These are phyloP conservation scores for Neoaliturus tenellus DNA, from an alignment of 2,888 invertebrate genomes.

Conservation along the genomic window DNA sequence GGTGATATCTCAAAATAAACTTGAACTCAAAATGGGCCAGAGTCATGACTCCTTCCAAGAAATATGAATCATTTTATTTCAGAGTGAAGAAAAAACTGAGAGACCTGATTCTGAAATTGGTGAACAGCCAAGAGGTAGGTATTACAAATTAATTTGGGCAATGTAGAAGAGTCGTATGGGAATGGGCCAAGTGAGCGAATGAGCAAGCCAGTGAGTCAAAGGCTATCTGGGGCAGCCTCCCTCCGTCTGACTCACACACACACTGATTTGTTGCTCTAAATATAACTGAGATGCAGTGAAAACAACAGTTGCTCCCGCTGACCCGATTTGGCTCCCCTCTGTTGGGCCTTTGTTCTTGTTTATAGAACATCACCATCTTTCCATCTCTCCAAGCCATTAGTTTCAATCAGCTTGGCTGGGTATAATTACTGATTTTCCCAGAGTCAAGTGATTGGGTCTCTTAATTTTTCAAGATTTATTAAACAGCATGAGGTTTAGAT, in stretches of 20 bases:
- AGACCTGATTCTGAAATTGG: background rate
- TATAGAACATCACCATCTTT: conserved; percentile 10
- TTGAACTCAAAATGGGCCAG: background rate
- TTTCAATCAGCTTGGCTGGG: background rate
- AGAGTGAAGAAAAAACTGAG: background rate
- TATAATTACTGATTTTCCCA: too few relatives aligned
- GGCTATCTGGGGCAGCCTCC: background rate
- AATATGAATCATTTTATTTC: background rate
- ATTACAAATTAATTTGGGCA: conserved; percentile 8
- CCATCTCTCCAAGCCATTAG: background rate
- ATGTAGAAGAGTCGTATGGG: background rate
- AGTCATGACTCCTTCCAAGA: background rate
- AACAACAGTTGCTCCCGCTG: background rate
- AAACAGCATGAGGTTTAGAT: too few relatives aligned
- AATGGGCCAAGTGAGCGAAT: background rate
- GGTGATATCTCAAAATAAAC: conserved; percentile 3
- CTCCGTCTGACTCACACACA: background rate
- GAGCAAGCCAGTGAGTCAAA: conserved; percentile 16
- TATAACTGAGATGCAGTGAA: conserved; percentile 22
- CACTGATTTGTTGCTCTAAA: conserved; percentile 35
- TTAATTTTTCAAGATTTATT: too few relatives aligned
- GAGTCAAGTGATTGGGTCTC: too few relatives aligned
- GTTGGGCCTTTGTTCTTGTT: conserved; percentile 41
- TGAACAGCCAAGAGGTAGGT: conserved; percentile 7
- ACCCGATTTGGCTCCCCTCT: conserved; percentile 6